Evolutionary conservation across 2,113 vertebrate genomes (phyloP), one percentile per base, ranked within the genome.

Genomic region (Anoplopoma fimbria): DNA sequence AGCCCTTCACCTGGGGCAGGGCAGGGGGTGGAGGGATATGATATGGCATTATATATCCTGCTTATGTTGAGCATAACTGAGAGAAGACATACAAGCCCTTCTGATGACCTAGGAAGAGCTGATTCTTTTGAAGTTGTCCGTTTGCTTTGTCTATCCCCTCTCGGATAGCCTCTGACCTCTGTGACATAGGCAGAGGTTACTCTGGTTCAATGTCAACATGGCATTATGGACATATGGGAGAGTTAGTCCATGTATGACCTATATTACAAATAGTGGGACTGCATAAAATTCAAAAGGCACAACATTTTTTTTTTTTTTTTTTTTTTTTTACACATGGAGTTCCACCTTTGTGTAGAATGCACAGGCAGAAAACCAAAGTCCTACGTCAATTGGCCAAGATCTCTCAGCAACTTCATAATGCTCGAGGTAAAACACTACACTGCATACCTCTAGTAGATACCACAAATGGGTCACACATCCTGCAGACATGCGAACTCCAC

Each of bases 81-180:
- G 77, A 61, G 60, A 69, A 65, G 62, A 61, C 40, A 69, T 65
- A 40, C 53, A 29, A 69, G 21, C 67, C 70, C 53, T 81, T 55
- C 33, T 81, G 79, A 71, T 79, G 79, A 79, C 86, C 87, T 47
- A 65, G 57, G 40, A 58, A 61, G 51, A 81, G 27, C 10, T 64
- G 34, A 23, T 62, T 69, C 83, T 73, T 92, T 89, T 90, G 89
- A 92, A 92, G 88, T 85, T 83, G 12, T 82, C 25, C 2, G n/a
- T 88, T 87, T 87, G 76, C 75, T 85, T 76, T 87, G 72, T 83
- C 4, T 75, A 2, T 84, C 76, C 36, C 65, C 77, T 79, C 9
- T 51, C 2, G 4, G 89, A 92, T 87, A 90, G 83, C 76, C 67
- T 74, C 19, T 81, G 65, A 83, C 72, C 75, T 55, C 69, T 49